Evolutionary conservation across 2,888 invertebrate genomes (phyloP).

Genomic region (Lymantria dispar): DNA sequence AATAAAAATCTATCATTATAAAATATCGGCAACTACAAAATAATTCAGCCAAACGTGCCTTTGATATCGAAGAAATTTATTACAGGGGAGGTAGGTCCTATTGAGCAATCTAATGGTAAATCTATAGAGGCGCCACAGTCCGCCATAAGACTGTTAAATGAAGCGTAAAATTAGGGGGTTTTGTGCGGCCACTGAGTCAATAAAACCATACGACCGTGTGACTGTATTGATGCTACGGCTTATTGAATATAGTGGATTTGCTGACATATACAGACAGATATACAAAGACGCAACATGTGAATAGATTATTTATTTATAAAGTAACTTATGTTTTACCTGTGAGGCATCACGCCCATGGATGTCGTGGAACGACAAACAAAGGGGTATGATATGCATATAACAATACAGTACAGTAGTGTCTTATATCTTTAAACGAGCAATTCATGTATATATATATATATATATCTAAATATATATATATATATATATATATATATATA

Average conservation of each 20-base stretch:
- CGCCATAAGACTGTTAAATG: conserved; percentile 77
- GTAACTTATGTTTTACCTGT: too few relatives aligned
- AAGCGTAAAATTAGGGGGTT: conserved; percentile 76
- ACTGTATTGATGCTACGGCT: conserved; percentile 30
- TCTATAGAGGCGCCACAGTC: conserved; percentile 69
- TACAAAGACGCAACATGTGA: too few relatives aligned
- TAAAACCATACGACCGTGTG: conserved; percentile 42
- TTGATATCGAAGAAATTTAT: conserved; percentile 55
- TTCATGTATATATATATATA: too few relatives aligned
- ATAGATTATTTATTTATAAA: too few relatives aligned
- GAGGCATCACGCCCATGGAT: too few relatives aligned
- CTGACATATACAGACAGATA: conserved; percentile 6
- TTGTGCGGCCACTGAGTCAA: conserved; percentile 52
- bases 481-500: too few relatives aligned
- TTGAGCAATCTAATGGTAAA: conserved; percentile 67
- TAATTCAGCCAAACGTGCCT: conserved; percentile 25
- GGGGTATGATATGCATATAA: too few relatives aligned
- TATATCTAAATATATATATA: too few relatives aligned
- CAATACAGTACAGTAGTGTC: too few relatives aligned
- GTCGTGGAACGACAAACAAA: too few relatives aligned
- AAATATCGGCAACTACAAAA: conserved; percentile 11
- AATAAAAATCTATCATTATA: conserved; percentile 9
- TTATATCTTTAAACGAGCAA: too few relatives aligned
- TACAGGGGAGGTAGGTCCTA: conserved; percentile 44
- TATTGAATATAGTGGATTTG: conserved; percentile 33